Evolutionary conservation across 2,888 invertebrate species (phyloP).

Genomic region (Andrena praecox): DNA sequence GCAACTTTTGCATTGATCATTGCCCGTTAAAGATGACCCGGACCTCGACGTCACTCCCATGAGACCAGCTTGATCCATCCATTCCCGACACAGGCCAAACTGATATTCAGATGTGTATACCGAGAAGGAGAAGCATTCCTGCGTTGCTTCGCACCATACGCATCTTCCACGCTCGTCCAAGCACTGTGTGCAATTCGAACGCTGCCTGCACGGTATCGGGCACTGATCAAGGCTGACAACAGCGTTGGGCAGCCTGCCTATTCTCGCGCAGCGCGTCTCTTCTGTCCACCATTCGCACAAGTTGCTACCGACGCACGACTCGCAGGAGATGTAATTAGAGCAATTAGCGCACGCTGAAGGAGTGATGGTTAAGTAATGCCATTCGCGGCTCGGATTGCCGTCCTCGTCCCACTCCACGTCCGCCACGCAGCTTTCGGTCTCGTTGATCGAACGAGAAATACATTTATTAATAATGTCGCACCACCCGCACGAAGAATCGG

Average conservation of each 20-base stretch:
- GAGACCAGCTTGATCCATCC: slow-evolving; percentile 92
- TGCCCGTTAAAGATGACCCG: slow-evolving; percentile 78
- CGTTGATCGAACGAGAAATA: slow-evolving; percentile 89
- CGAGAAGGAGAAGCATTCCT: slow-evolving; percentile 97
- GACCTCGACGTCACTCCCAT: slow-evolving; percentile 83
- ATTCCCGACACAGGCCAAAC: slow-evolving; percentile 96
- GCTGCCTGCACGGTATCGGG: slow-evolving; percentile 92
- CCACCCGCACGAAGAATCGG: slow-evolving; percentile 97
- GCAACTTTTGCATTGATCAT: slow-evolving; percentile 93
- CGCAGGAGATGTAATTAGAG: slow-evolving; percentile 95
- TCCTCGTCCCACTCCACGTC: slow-evolving; percentile 86
- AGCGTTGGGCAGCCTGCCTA: slow-evolving; percentile 89
- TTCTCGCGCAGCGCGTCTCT: slow-evolving; percentile 93
- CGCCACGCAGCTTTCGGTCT: slow-evolving; percentile 87
- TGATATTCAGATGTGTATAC: slow-evolving; percentile 97
- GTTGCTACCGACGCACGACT: slow-evolving; percentile 90
- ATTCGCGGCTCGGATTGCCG: slow-evolving; percentile 87
- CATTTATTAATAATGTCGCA: slow-evolving; percentile 92
- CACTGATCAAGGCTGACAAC: slow-evolving; percentile 90
- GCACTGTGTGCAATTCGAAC: slow-evolving; percentile 92
- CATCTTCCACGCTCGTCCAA: slow-evolving; percentile 94
- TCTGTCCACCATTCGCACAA: slow-evolving; percentile 97
- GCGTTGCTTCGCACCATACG: slow-evolving; percentile 97
- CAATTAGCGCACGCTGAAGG: slow-evolving; percentile 95
- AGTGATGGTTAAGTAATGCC: slow-evolving; percentile 93